Base-by-base conservation (phyloP, 2,113 vertebrate species). In the Probosciger aterrimus region DNA sequence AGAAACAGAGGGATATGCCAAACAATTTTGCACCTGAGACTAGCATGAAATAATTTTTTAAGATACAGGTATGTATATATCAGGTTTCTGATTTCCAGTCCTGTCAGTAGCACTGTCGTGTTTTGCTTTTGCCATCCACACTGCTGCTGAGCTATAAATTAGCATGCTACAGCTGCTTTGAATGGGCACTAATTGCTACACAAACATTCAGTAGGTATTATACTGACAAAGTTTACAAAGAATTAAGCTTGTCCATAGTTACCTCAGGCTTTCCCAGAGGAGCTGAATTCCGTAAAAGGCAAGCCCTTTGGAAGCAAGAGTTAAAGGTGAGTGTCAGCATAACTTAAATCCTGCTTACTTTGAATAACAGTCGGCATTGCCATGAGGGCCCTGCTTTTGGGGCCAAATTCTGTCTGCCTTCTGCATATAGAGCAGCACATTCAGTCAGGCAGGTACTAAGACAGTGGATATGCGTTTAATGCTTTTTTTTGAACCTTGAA, bases 331-430 rank as follows among this genome's bases (percentile, higher is more conserved):
- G 0, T 10, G 24, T 39, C 79, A 14, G 55, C 79, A 7, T 22
- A 68, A 50, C 52, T 31, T 27, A 23, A 23, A 15, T 35, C 18
- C 53, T 57, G 60, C 49, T 49, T 17, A 10, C 77, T 44, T 35
- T 31, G 60, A 24, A 7, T 37, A 4, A 8, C 30, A 28, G 35
- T 14, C 22, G 7, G 28, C 41, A 1, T 30, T 24, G 22, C n/a
- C 46, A 2, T 1, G 22, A 3, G 7, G 44, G 47, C 75, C 27
- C 14, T 2, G 31, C 44, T 18, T 11, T 7, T 1, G 44, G 68
- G 30, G 50, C 7, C 37, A 6, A 3, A 1, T 4, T 4, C 25
- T 2, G 14, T 3, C 30, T 31, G 76, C 35, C 49, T 4, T 24
- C 20, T 13, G 63, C 73, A 31, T n/a, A n/a, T 1, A 33, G 70